Base-by-base conservation (phyloP, 2,113 vertebrate genomes). In the Prunella himalayana region DNA sequence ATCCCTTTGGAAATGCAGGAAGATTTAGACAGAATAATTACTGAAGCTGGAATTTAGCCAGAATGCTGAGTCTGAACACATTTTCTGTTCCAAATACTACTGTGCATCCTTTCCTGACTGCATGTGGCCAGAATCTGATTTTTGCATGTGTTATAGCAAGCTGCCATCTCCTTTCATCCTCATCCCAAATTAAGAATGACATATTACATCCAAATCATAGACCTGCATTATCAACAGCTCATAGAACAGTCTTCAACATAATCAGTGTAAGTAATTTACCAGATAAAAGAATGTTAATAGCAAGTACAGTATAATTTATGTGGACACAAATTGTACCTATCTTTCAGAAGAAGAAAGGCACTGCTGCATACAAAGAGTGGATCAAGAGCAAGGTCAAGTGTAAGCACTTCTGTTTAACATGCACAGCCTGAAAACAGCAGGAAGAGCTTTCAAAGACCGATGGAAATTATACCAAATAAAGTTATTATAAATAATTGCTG, bases 401-500 rank as follows among this genome's bases (percentile, higher is more conserved):
- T 89, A 96, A 96, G 95, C 95, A 95, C 93, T 96, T 90, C 92
- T 93, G 93, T 95, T 97, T 94, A 96, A 96, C 86, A 96, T 82
- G 86, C 78, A 94, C 82, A 94, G 94, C 79, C 96, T 86, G 92
- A 97, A 97, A 97, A 82, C 92, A 88, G 93, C 88, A 69, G 90
- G 92, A 53, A 47, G 54, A 96, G 92, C 95, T 98, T 97, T 97
- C 96, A 98, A 94, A 97, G 92, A 95, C 66, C 92, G 93, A 94
- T 57, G 94, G 73, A 98, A 97, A 98, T 98, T 97, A 98, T 93
- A 97, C 90, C 85, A 91, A 97, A 97, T 97, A 97, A 97, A 97
- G 95, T 98, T 97, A 97, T 97, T 98, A 97, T 95, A 93, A 97
- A 94, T 98, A 98, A 98, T 97, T 97, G 97, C 96, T 95, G 68